Percentiles rank a stretch among this genome's conserved stretches.
Conservation (phyloP, 2,888 invertebrate species). For the Chrysopilus asiliformis region DNA sequence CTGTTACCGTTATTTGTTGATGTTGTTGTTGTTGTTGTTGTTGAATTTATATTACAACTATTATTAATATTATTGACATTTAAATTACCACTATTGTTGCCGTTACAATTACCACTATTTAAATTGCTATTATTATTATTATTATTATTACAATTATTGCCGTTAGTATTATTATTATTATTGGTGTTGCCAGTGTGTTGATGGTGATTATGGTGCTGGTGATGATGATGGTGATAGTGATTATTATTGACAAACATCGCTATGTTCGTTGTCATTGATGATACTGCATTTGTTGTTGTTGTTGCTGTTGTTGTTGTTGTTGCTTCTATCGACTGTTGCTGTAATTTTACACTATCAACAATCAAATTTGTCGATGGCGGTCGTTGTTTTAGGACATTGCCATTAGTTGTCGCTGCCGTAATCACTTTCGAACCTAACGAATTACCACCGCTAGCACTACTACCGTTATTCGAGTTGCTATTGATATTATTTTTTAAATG, state of each 20-base stretch:
- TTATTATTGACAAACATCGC: slow-evolving; percentile 11
- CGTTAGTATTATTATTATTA: background rate
- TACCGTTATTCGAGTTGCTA: slow-evolving; percentile 4
- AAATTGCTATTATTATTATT: slow-evolving; percentile 5
- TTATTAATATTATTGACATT: slow-evolving; percentile 1
- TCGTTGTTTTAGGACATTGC: too few relatives aligned
- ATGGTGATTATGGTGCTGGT: slow-evolving; percentile 10
- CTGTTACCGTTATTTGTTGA: slow-evolving; percentile 3
- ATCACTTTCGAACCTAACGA: too few relatives aligned
- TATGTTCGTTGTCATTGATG: slow-evolving; percentile 8
- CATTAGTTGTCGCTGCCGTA: too few relatives aligned
- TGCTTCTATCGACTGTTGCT: too few relatives aligned
- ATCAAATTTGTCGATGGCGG: too few relatives aligned
- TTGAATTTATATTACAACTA: background rate
- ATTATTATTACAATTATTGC: background rate
- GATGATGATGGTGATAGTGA: slow-evolving; percentile 15
- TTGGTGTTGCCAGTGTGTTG: background rate
- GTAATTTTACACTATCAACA: too few relatives aligned
- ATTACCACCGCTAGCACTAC: background rate
- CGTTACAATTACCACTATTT: slow-evolving; percentile 5
- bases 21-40: background rate
- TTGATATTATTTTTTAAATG: slow-evolving; percentile 7
- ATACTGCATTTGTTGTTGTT: slow-evolving; percentile 8
- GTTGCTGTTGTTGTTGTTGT: slow-evolving; percentile 12
- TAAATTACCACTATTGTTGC: slow-evolving; percentile 2